Conservation (phyloP, 1,140 invertebrate genomes). For the Cyclina sinensis region DNA sequence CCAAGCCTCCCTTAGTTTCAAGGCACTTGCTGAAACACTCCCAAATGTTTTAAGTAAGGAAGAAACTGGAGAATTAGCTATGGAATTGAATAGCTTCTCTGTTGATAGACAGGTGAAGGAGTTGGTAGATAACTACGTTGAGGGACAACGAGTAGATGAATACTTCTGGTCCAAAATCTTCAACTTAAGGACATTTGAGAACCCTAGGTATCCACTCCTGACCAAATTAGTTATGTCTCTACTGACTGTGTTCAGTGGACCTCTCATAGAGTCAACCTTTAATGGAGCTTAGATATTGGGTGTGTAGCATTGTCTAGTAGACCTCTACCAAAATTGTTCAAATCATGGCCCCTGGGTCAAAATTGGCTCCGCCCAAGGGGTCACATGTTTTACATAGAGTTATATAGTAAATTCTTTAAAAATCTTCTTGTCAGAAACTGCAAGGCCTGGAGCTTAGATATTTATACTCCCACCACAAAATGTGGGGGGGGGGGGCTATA, state of each 20-base stretch:
- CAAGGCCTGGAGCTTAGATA: no score
- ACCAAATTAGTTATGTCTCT: neutral
- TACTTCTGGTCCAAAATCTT: constrained; percentile 7
- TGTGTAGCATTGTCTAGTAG: no score
- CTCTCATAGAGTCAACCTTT: neutral
- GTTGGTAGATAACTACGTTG: neutral
- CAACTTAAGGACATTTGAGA: neutral
- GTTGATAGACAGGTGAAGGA: neutral
- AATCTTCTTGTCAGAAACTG: no score
- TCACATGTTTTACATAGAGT: no score
- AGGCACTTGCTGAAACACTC: neutral
- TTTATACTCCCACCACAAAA: no score
- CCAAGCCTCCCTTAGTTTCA: neutral
- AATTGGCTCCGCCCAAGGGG: no score
- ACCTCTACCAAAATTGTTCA: no score
- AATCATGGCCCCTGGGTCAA: no score
- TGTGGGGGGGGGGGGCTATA: no score
- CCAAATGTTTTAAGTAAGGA: neutral
- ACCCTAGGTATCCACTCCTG: neutral
- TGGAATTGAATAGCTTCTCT: neutral
- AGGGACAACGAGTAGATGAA: neutral
- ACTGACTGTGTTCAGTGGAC: constrained; percentile 3
- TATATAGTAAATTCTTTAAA: no score
- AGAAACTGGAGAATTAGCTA: neutral
- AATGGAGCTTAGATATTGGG: no score